Conservation (phyloP, 2,113 vertebrate species). For the Centropristis striata region DNA sequence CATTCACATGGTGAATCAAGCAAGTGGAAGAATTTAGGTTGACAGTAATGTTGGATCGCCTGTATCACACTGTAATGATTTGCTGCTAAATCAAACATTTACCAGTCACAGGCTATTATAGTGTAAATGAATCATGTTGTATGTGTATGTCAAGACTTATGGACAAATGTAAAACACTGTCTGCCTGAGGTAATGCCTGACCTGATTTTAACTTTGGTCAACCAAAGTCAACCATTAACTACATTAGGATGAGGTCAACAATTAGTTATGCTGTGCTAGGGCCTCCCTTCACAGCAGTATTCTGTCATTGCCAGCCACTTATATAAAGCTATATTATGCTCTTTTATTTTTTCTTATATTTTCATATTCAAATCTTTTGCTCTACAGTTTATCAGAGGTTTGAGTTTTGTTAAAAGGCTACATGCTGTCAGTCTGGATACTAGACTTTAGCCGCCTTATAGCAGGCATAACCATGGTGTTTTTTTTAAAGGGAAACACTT, state of each 20-base stretch:
- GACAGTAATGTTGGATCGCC: background rate
- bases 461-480: background rate
- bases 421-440: background rate
- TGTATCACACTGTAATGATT: background rate
- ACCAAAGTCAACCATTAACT: slow-evolving; percentile 77
- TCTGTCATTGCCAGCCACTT: background rate
- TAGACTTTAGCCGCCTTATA: background rate
- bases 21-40: slow-evolving; percentile 55
- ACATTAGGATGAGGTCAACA: slow-evolving; percentile 42
- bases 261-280: background rate
- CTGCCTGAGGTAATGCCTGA: slow-evolving; percentile 39
- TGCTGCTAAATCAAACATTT: background rate
- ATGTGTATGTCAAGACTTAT: background rate
- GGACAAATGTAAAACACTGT: slow-evolving; percentile 3
- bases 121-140: background rate
- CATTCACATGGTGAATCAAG: slow-evolving; percentile 50
- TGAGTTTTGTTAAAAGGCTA: background rate
- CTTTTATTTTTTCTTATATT: background rate
- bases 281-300: background rate
- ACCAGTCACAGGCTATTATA: background rate
- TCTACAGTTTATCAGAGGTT: background rate
- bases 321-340: background rate
- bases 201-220: slow-evolving; percentile 64
- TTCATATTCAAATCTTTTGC: background rate
- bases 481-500: background rate